These are phyloP conservation scores for Ptilonorhynchus violaceus DNA, from an alignment of 2,113 vertebrate genomes.

Conservation along the genomic window DNA sequence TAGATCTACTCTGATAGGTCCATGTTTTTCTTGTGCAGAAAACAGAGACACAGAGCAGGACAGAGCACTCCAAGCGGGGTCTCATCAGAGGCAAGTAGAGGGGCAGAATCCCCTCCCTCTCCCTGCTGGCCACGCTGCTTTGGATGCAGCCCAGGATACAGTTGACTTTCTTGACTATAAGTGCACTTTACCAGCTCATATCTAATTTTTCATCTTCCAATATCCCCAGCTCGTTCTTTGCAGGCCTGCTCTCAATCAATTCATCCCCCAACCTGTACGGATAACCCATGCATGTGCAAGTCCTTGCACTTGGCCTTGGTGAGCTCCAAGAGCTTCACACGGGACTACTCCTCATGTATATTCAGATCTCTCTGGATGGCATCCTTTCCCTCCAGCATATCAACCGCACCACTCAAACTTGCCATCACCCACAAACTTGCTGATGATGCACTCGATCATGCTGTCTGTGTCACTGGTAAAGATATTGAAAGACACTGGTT, in stretches of 20 bases:
- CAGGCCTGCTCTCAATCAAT: neutral
- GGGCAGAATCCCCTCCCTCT: neutral
- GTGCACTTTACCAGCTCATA: neutral
- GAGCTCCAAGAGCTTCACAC: neutral
- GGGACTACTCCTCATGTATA: neutral
- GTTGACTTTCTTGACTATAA: neutral
- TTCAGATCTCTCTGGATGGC: too few species aligned
- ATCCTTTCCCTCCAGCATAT: neutral
- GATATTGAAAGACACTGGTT: too few species aligned
- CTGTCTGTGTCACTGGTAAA: neutral
- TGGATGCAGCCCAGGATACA: neutral
- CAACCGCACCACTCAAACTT: neutral
- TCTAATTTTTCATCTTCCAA: neutral
- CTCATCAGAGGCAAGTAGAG: neutral
- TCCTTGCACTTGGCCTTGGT: neutral
- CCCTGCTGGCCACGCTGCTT: neutral
- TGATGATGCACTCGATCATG: neutral
- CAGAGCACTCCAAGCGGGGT: neutral
- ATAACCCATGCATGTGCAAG: neutral
- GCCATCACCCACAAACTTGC: neutral
- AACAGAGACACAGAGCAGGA: neutral
- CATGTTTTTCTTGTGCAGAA: neutral
- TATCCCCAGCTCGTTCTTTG: neutral
- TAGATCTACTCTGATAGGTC: neutral
- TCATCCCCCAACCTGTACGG: too few species aligned